These are phyloP conservation scores for Enteromius anoplus DNA, from an alignment of 2,797 vertebrate species.

Conservation along the genomic window DNA sequence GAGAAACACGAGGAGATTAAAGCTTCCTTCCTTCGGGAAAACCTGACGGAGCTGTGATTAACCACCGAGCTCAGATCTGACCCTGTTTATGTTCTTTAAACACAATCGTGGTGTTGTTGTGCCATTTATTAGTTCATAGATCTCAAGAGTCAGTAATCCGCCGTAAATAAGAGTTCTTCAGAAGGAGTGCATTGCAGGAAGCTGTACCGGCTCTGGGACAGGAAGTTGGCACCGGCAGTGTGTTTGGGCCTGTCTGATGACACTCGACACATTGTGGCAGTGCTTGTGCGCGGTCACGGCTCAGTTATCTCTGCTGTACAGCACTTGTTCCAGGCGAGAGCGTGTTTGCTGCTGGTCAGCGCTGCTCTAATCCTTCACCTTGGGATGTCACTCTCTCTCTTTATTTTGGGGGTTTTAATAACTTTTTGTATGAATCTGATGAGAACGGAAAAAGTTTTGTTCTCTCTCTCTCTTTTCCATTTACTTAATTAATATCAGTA, in stretches of 20 bases:
- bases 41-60: constrained; percentile 29
- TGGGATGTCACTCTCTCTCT: constrained; percentile 31
- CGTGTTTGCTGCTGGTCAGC: constrained; percentile 45
- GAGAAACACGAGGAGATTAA: constrained; percentile 18
- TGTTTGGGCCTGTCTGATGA: neutral
- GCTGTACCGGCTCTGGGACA: neutral
- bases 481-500: neutral
- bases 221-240: constrained; percentile 18
- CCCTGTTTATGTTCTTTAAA: neutral
- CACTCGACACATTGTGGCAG: constrained; percentile 5
- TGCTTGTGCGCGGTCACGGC: constrained; percentile 27
- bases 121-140: neutral
- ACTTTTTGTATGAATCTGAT: neutral
- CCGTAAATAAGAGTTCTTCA: constrained; percentile 1
- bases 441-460: neutral
- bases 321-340: constrained; percentile 24
- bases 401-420: neutral
- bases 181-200: constrained; percentile 21
- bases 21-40: constrained; percentile 25
- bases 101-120: neutral
- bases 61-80: neutral
- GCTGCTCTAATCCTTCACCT: constrained; percentile 44
- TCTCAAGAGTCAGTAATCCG: neutral
- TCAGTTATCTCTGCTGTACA: constrained; percentile 45
- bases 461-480: neutral